Percentiles rank a stretch among this genome's conserved stretches.
These are phyloP conservation scores for Pediacus dermestoides DNA, from an alignment of 2,888 invertebrate genomes.

Conservation along the genomic window DNA sequence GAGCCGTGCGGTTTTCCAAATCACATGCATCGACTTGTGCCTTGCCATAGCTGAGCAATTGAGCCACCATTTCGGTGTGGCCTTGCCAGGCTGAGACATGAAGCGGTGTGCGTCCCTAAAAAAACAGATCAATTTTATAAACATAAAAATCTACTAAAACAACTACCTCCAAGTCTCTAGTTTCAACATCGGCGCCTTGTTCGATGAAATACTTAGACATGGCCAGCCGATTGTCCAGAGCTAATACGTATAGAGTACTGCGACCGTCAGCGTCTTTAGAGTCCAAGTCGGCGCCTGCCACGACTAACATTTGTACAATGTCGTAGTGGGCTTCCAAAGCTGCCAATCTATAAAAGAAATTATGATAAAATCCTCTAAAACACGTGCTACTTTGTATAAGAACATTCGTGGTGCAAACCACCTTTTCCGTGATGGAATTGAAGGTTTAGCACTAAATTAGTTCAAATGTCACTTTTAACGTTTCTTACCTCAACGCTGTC, in stretches of 20 bases:
- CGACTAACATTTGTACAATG: conserved; percentile 65
- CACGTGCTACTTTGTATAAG: no score
- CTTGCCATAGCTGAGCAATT: conserved; percentile 72
- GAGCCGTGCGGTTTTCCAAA: conserved; percentile 80
- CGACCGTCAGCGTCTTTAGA: conserved; percentile 89
- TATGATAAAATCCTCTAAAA: conserved; percentile 3
- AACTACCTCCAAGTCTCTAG: conserved; percentile 76
- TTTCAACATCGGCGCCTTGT: conserved; percentile 79
- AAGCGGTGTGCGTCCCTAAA: conserved; percentile 77
- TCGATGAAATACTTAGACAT: conserved; percentile 80
- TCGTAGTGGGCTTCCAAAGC: conserved; percentile 83
- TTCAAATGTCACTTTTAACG: not conserved
- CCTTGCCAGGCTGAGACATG: conserved; percentile 94
- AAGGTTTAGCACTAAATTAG: no score
- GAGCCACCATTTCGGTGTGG: conserved; percentile 86
- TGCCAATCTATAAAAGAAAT: conserved; percentile 57
- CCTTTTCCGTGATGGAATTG: no score
- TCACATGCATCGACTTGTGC: conserved; percentile 87
- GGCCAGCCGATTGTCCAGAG: conserved; percentile 79
- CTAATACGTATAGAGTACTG: conserved; percentile 87
- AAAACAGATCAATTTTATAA: conserved; percentile 5
- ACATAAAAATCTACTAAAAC: conserved; percentile 7
- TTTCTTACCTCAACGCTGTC: conserved; percentile 68
- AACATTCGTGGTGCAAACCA: no score
- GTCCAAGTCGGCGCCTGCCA: conserved; percentile 78